phyloP scores from a whole-genome alignment of 2,797 vertebrate genomes.

The Steatocranus sp. region DNA sequence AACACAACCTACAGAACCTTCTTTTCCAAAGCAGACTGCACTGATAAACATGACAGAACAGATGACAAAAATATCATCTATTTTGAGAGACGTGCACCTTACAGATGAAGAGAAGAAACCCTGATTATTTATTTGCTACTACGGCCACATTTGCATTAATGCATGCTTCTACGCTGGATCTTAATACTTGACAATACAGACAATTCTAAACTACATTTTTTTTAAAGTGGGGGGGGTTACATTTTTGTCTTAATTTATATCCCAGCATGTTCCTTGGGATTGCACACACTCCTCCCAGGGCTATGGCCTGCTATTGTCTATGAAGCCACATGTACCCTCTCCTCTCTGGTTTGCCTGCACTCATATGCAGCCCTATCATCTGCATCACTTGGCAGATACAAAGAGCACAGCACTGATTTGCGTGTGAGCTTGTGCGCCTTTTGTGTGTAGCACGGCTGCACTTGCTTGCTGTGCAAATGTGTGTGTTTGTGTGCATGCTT shows the following conservation, averaged over 20 bases:
- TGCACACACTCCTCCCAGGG: constrained; percentile 12
- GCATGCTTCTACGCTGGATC: not conserved
- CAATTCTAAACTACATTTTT: not conserved
- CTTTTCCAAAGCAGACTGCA: not conserved
- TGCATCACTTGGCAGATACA: constrained; percentile 76
- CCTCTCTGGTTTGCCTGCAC: constrained; percentile 47
- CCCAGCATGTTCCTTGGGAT: constrained; percentile 5
- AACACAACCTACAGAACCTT: constrained; percentile 15
- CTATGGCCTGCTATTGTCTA: constrained; percentile 39
- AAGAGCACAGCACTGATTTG: constrained; percentile 63
- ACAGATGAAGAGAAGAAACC: not conserved
- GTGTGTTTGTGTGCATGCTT: not conserved
- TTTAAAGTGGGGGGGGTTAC: not conserved
- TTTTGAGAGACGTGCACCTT: not conserved
- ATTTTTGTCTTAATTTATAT: constrained; percentile 9
- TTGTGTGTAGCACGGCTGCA: constrained; percentile 38
- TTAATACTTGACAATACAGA: too few relatives aligned
- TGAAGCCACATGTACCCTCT: constrained; percentile 41
- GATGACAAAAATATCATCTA: not conserved
- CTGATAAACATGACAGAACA: not conserved
- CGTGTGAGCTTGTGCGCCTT: constrained; percentile 55
- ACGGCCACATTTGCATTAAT: not conserved
- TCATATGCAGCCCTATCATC: constrained; percentile 70
- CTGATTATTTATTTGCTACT: not conserved
- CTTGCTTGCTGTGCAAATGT: not conserved